These are phyloP conservation scores for Hetaerina titia DNA, from an alignment of 2,888 invertebrate genomes.

Conservation along the genomic window DNA sequence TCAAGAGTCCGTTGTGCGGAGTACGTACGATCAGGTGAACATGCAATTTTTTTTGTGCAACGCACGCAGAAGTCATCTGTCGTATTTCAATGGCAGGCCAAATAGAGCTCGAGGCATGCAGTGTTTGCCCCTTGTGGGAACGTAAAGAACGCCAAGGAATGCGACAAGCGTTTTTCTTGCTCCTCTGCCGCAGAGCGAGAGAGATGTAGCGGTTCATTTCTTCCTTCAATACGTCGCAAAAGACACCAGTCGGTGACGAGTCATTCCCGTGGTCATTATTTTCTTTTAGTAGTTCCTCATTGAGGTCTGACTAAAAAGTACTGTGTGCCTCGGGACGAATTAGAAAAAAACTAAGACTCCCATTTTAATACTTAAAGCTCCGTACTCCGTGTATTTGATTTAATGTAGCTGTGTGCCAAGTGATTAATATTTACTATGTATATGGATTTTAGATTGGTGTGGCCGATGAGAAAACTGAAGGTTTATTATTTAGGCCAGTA, in stretches of 20 bases:
- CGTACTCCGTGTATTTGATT: too few relatives aligned
- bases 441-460: too few relatives aligned
- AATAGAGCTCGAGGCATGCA: not conserved
- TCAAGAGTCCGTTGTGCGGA: not conserved
- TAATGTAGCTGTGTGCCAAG: too few relatives aligned
- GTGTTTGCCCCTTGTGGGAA: slow-evolving; percentile 1
- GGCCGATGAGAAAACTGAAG: too few relatives aligned
- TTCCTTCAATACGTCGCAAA: not conserved
- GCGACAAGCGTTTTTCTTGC: not conserved
- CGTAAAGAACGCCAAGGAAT: not conserved
- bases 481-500: too few relatives aligned
- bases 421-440: too few relatives aligned
- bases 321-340: too few relatives aligned
- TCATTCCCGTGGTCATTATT: not conserved
- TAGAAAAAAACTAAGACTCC: too few relatives aligned
- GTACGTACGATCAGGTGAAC: not conserved
- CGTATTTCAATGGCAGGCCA: not conserved
- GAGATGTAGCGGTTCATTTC: not conserved
- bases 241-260: not conserved
- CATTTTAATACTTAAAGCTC: too few relatives aligned
- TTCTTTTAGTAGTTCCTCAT: not conserved
- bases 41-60: not conserved
- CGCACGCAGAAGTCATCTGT: not conserved
- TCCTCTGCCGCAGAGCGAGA: not conserved
- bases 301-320: not conserved